phyloP scores from a whole-genome alignment of 1,140 invertebrate species.

The Myzus persicae region DNA sequence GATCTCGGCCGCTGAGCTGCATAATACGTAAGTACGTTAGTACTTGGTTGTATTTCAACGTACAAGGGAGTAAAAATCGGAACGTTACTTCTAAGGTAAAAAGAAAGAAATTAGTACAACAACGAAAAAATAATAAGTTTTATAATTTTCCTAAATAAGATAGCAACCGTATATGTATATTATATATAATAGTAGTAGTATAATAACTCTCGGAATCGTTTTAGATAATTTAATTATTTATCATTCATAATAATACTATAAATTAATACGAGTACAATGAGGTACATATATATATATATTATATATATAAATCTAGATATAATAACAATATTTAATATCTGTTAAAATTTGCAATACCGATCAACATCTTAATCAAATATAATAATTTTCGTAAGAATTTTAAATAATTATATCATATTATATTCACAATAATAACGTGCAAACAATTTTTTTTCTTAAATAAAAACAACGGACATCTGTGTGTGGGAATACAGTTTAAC shows the following conservation, averaged over 20 bases:
- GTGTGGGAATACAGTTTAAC: background rate
- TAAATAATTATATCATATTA: background rate
- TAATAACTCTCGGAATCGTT: conserved; percentile 7
- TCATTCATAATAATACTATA: conserved; percentile 39
- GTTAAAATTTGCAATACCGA: conserved; percentile 43
- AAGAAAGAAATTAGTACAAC: background rate
- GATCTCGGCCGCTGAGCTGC: too few relatives aligned
- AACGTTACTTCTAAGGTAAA: background rate
- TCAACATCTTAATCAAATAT: background rate
- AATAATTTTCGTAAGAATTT: conserved; percentile 5
- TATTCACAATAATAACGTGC: conserved; percentile 35
- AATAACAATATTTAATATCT: conserved; percentile 40
- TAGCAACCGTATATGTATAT: background rate
- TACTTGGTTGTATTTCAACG: background rate
- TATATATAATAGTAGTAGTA: background rate
- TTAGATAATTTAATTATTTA: conserved; percentile 8
- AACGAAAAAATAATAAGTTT: conserved; percentile 38
- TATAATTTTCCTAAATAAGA: conserved; percentile 31
- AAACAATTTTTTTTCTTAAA: conserved; percentile 8
- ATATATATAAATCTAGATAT: conserved; percentile 25
- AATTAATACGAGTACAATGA: background rate
- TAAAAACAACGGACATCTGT: background rate
- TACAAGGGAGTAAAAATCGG: background rate
- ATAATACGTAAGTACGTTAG: too few relatives aligned
- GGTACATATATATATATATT: background rate